Evolutionary conservation across 2,888 invertebrate species (phyloP).

Genomic region (Peribatodes rhomboidaria): DNA sequence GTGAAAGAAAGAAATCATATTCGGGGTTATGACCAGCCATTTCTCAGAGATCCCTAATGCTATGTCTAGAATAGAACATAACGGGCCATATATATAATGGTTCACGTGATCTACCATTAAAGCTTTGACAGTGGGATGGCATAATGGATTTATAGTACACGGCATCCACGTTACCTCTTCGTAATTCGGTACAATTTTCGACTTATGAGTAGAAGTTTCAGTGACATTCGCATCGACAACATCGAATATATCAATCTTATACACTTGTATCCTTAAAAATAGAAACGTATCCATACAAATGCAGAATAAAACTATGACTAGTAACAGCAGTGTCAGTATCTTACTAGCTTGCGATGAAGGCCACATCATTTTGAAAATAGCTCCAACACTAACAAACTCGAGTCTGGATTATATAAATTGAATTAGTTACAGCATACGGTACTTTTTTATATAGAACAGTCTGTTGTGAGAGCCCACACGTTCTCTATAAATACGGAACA

Average conservation of each 20-base stretch:
- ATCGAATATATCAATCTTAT: constrained; percentile 84
- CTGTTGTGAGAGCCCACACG: constrained; percentile 34
- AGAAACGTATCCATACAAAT: constrained; percentile 91
- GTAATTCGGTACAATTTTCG: constrained; percentile 67
- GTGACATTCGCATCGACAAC: constrained; percentile 53
- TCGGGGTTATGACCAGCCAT: constrained; percentile 90
- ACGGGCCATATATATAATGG: constrained; percentile 93
- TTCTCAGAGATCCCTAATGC: constrained; percentile 88
- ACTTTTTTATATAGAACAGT: constrained; percentile 18
- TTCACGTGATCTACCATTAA: constrained; percentile 94
- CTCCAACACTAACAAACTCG: constrained; percentile 18
- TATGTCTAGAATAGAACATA: constrained; percentile 91
- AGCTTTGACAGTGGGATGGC: constrained; percentile 94
- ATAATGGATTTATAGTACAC: constrained; percentile 91
- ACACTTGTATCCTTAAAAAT: constrained; percentile 90
- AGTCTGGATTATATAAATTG: constrained; percentile 27
- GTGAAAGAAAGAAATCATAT: constrained; percentile 93
- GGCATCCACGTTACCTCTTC: constrained; percentile 87
- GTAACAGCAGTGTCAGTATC: constrained; percentile 86
- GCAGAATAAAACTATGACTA: constrained; percentile 88
- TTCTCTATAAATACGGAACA: constrained; percentile 33
- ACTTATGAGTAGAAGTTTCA: constrained; percentile 64
- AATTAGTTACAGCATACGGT: constrained; percentile 19
- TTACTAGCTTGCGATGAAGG: constrained; percentile 91
- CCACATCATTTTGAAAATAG: constrained; percentile 87